Evolutionary conservation across 2,113 vertebrate genomes (phyloP), one percentile per base, ranked within the genome.

Genomic region (Physeter macrocephalus): DNA sequence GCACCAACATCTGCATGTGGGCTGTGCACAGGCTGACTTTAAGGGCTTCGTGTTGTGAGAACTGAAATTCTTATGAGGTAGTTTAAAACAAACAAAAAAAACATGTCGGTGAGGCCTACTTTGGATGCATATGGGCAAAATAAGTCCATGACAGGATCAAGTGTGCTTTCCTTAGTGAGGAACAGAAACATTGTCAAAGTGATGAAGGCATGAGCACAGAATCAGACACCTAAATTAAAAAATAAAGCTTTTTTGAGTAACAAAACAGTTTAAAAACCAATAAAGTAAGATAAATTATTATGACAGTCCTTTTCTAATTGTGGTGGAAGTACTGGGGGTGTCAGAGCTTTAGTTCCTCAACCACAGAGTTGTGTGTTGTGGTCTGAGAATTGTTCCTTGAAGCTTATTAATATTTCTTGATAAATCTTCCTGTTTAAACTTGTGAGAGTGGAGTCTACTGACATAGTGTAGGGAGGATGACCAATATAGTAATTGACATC

Each of bases 61-160:
- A n/a, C 67, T 52, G 36, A 92, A 15, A 41, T 84, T 92, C 67
- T 84, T 39, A 10, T 39, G 34, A 52, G 34, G 3, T 31, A 25
- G n/a, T 66, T 64, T 59, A 88, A 81, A 57, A 31, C 27, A 46
- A 64, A 49, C 29, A 59, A 62, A 62, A 46, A 49, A 23, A 62
- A 14, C 4, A 54, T 29, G 7, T 57, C 5, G 0, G 10, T 13
- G 14, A 3, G 3, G 25, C 18, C 13, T 4, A 4, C 6, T 29
- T 18, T 27, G 25, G 3, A 18, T 41, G 31, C 8, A 8, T 43
- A 21, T 66, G 25, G 31, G 18, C 59, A 57, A 8, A 74, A 66
- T 31, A 2, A n/a, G 17, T 31, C 21, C n/a, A 49, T 15, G 52
- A 52, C 18, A 23, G 39, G 18, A 62, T 49, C 25, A 71, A 81